These are phyloP conservation scores for Seriola dumerili DNA, from an alignment of 2,113 vertebrate genomes.

Conservation along the genomic window DNA sequence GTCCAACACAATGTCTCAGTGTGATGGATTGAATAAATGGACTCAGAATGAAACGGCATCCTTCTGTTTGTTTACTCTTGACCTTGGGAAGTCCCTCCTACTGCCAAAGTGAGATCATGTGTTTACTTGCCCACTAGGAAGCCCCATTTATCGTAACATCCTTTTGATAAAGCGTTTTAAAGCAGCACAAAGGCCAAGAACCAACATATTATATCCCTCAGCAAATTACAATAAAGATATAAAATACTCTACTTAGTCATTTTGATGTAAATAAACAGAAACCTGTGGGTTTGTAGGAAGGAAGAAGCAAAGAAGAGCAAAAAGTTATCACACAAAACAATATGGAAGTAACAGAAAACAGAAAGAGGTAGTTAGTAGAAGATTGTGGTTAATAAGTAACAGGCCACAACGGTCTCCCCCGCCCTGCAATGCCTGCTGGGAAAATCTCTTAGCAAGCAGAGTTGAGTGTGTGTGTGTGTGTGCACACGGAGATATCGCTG, in stretches of 20 bases:
- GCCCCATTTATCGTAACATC: conserved; percentile 62
- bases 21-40: conserved; percentile 77
- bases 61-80: conserved; percentile 64
- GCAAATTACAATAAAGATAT: neutral
- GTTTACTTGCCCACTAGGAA: conserved; percentile 57
- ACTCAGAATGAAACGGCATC: conserved; percentile 52
- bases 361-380: conserved; percentile 56
- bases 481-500: conserved; percentile 32
- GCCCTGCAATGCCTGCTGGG: conserved; percentile 72
- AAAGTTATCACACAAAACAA: neutral
- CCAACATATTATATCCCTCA: neutral
- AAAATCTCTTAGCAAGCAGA: conserved; percentile 59
- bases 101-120: conserved; percentile 57
- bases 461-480: conserved; percentile 15
- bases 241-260: neutral
- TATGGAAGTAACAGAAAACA: conserved; percentile 8
- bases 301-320: neutral
- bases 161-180: conserved; percentile 47
- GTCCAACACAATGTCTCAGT: conserved; percentile 14
- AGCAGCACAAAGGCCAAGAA: conserved; percentile 8
- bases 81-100: conserved; percentile 58
- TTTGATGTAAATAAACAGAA: neutral
- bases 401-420: conserved; percentile 63
- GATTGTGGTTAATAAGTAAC: conserved; percentile 85
- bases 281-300: neutral